phyloP scores from a whole-genome alignment of 2,113 vertebrate species.

The Pelmatolapia mariae region DNA sequence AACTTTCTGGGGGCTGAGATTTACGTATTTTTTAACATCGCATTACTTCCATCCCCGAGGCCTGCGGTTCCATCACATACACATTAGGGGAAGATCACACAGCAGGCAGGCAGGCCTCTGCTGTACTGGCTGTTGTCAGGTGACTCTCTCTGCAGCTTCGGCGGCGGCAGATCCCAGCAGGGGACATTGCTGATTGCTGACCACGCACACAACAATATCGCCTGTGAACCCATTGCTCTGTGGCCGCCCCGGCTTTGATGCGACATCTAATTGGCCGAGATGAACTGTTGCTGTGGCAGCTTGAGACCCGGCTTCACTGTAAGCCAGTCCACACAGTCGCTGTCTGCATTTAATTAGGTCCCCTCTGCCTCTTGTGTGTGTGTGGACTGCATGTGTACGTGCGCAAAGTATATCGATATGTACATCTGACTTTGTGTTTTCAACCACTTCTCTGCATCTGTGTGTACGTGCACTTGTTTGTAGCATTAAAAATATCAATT shows the following conservation, averaged over 20 bases:
- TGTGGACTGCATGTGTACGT: not conserved
- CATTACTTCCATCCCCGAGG: constrained; percentile 32
- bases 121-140: constrained; percentile 53
- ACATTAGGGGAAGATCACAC: constrained; percentile 62
- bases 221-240: constrained; percentile 62
- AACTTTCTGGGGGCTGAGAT: constrained; percentile 14
- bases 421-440: not conserved
- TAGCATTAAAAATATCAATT: not conserved
- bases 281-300: constrained; percentile 67
- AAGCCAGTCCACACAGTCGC: constrained; percentile 48
- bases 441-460: not conserved
- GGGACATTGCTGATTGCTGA: constrained; percentile 67
- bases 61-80: constrained; percentile 21
- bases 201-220: constrained; percentile 63
- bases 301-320: constrained; percentile 52
- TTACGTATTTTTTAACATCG: not conserved
- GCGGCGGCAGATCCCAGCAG: constrained; percentile 54
- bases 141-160: constrained; percentile 57
- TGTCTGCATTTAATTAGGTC: constrained; percentile 65
- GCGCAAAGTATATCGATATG: not conserved
- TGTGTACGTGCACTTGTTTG: not conserved
- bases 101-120: constrained; percentile 42
- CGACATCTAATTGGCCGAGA: constrained; percentile 69
- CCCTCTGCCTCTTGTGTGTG: constrained; percentile 38
- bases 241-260: constrained; percentile 61